A percentile compares a stretch with the other conserved stretches of the same genome.
phyloP scores from a whole-genome alignment of 1,140 invertebrate genomes.

The Potamilus streckersoni region DNA sequence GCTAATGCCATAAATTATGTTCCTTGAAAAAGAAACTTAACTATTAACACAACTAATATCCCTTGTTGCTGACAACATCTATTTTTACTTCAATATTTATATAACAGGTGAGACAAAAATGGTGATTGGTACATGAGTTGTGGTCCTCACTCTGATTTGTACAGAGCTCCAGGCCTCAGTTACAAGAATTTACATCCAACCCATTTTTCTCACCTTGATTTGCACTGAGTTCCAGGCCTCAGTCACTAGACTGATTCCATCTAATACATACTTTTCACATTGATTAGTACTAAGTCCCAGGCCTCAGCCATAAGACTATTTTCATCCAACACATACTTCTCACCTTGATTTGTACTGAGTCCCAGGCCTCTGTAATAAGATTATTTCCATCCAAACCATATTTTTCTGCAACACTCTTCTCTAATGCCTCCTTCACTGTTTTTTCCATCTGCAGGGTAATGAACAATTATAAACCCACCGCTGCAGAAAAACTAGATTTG shows the following conservation, averaged over 20 bases:
- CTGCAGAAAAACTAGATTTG: too few relatives aligned
- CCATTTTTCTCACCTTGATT: conserved; percentile 52
- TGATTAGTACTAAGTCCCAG: conserved; percentile 52
- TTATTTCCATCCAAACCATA: conserved; percentile 42
- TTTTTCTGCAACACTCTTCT: conserved; percentile 40
- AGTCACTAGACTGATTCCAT: conserved; percentile 31
- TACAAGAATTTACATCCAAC: conserved; percentile 32
- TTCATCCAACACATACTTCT: conserved; percentile 48
- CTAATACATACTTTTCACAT: conserved; percentile 32
- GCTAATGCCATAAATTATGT: too few relatives aligned
- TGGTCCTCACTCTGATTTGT: too few relatives aligned
- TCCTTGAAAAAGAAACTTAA: too few relatives aligned
- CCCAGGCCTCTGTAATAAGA: conserved; percentile 50
- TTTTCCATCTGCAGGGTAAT: conserved; percentile 48
- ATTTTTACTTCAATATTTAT: too few relatives aligned
- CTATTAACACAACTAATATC: too few relatives aligned
- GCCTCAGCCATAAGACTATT: conserved; percentile 39
- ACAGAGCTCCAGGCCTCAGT: conserved; percentile 43
- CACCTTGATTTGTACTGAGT: conserved; percentile 49
- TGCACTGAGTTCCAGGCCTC: conserved; percentile 52
- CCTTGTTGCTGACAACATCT: too few relatives aligned
- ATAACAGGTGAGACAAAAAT: too few relatives aligned
- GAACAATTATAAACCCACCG: background rate
- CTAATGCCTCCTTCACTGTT: conserved; percentile 48
- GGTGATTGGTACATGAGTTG: too few relatives aligned